Evolutionary conservation across 2,113 vertebrate species (phyloP).

Genomic region (Scatophagus argus): DNA sequence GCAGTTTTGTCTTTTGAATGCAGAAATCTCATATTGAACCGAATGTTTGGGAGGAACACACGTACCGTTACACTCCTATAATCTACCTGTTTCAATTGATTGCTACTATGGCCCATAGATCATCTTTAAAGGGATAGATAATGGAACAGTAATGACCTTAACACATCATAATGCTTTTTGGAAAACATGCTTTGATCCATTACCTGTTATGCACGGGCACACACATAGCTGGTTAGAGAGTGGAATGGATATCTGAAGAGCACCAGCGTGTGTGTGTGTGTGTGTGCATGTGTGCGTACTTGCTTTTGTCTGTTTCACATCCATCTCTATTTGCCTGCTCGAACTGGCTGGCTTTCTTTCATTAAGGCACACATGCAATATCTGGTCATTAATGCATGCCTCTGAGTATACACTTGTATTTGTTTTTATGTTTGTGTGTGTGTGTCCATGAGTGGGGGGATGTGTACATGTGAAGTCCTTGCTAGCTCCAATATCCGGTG

Average conservation of each 20-base stretch:
- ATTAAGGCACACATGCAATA: conserved; percentile 47
- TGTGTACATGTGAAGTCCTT: conserved; percentile 8
- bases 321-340: not conserved
- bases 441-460: conserved; percentile 7
- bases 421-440: conserved; percentile 28
- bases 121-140: conserved; percentile 32
- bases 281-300: not conserved
- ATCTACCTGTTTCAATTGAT: not conserved
- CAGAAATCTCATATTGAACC: no score
- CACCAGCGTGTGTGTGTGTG: not conserved
- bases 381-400: conserved; percentile 38
- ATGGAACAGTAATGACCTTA: conserved; percentile 56
- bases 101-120: conserved; percentile 22
- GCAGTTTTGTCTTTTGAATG: conserved; percentile 14
- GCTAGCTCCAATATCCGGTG: conserved; percentile 59
- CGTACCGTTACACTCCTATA: not conserved
- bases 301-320: conserved; percentile 8
- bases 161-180: conserved; percentile 42
- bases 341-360: conserved; percentile 10
- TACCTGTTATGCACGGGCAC: not conserved
- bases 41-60: not conserved
- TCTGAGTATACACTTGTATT: conserved; percentile 1
- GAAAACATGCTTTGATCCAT: conserved; percentile 48
- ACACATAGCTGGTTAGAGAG: not conserved
- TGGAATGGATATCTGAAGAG: not conserved